Evolutionary conservation across 2,113 vertebrate genomes (phyloP), one percentile per base, ranked within the genome.

Genomic region (Acanthochromis polyacanthus): DNA sequence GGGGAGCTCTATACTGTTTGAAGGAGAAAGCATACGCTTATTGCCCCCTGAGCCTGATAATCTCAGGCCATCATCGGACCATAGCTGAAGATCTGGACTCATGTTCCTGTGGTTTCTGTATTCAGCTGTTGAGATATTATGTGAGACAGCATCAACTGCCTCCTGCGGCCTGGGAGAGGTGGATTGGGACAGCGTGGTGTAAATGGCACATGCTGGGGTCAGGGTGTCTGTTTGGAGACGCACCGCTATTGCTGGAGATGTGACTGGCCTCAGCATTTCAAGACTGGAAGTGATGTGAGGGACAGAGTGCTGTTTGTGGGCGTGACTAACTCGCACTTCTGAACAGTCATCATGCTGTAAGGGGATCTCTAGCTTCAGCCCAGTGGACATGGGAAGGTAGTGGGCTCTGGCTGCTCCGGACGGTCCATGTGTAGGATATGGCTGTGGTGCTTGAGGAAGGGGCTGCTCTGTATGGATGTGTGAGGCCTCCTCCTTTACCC

Each of bases 11-110:
- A 97, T 93, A 43, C 97, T 97, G 77, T 95, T 96, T 1, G 96
- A 96, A 45, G 97, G 97, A 45, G 97, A 98, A 56, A 98, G 94
- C 92, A 98, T 96, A 10, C 96, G 95, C 76, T 98, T 99, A 91
- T 95, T 98, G n/a, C 96, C 95, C 1, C 96, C 95, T 0, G 92
- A 93, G 0, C 94, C 94, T 0, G 95, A 90, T 3, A 95, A 88
- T 67, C 92, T 93, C 10, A 84, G 72, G 16, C 92, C 94, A 71
- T 97, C 94, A 3, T 80, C 87, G n/a, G 83, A 87, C 76, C 86
- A 89, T 7, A 80, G 90, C 59, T 83, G 86, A 43, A 66, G 81
- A 84, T 85, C 94, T 93, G 48, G 92, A 92, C 4, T 90, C 52
- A 85, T 81, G 5, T 89, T 89, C 55, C 91, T 87, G 30, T 92